Evolutionary conservation across 2,888 invertebrate genomes (phyloP).

Genomic region (Cenopis cana): DNA sequence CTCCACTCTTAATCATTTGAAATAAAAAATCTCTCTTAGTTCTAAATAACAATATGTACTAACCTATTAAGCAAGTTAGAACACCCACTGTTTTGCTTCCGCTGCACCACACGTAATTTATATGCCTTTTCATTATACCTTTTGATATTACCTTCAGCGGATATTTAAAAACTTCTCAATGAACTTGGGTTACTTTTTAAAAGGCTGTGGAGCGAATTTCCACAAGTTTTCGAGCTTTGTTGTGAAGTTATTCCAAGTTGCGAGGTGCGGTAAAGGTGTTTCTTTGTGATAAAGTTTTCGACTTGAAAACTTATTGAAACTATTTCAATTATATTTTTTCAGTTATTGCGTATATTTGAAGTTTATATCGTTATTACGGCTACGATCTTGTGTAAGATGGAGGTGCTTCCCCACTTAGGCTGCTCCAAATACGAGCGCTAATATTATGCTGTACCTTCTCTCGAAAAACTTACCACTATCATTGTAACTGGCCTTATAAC

Average conservation of each 20-base stretch:
- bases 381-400: too few relatives aligned
- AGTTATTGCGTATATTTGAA: neutral
- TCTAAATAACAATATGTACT: neutral
- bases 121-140: slow-evolving; percentile 66
- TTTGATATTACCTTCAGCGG: slow-evolving; percentile 60
- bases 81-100: neutral
- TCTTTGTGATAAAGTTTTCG: slow-evolving; percentile 15
- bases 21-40: too few relatives aligned
- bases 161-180: slow-evolving; percentile 38
- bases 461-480: neutral
- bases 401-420: too few relatives aligned
- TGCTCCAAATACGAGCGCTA: too few relatives aligned
- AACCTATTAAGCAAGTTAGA: neutral
- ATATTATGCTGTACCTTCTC: too few relatives aligned
- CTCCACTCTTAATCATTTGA: too few relatives aligned
- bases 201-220: slow-evolving; percentile 29
- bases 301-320: slow-evolving; percentile 11
- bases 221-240: slow-evolving; percentile 26
- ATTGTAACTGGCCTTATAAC: neutral
- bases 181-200: slow-evolving; percentile 24
- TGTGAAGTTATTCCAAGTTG: slow-evolving; percentile 19
- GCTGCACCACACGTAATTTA: slow-evolving; percentile 60
- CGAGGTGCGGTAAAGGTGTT: slow-evolving; percentile 14
- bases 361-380: too few relatives aligned
- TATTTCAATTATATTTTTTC: neutral